Conservation (phyloP, 2,797 vertebrate genomes). For the Anabas testudineus region DNA sequence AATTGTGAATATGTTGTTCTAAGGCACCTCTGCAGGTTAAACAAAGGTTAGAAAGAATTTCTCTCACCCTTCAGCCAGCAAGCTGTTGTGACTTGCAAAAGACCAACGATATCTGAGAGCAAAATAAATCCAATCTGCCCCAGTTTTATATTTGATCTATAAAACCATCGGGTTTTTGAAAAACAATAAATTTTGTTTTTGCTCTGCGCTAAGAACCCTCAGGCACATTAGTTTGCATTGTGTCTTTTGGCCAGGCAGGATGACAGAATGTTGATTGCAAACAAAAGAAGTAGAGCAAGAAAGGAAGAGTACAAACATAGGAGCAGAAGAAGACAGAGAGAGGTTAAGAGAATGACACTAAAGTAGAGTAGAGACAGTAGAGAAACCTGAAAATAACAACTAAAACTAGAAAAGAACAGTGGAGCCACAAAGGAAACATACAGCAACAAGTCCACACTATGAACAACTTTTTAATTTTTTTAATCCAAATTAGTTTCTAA, state of each 20-base stretch:
- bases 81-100: constrained; percentile 28
- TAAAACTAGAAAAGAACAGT: too few relatives aligned
- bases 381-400: too few relatives aligned
- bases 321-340: too few relatives aligned
- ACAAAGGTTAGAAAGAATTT: constrained; percentile 58
- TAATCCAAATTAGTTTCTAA: too few relatives aligned
- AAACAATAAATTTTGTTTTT: too few relatives aligned
- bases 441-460: too few relatives aligned
- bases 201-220: constrained; percentile 30
- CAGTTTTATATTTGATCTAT: constrained; percentile 57
- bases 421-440: constrained; percentile 21
- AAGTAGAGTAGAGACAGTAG: constrained; percentile 20
- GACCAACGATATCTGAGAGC: constrained; percentile 26
- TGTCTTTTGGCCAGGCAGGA: constrained; percentile 57
- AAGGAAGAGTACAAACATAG: too few relatives aligned
- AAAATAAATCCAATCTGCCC: constrained; percentile 45
- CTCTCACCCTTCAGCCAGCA: constrained; percentile 28
- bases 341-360: too few relatives aligned
- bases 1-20: constrained; percentile 50
- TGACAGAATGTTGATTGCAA: constrained; percentile 31
- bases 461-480: too few relatives aligned
- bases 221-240: constrained; percentile 37
- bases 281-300: constrained; percentile 38
- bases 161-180: constrained; percentile 67
- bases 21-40: constrained; percentile 48